phyloP scores from a whole-genome alignment of 2,888 invertebrate species.

The Drosophila nr. perissopoda region DNA sequence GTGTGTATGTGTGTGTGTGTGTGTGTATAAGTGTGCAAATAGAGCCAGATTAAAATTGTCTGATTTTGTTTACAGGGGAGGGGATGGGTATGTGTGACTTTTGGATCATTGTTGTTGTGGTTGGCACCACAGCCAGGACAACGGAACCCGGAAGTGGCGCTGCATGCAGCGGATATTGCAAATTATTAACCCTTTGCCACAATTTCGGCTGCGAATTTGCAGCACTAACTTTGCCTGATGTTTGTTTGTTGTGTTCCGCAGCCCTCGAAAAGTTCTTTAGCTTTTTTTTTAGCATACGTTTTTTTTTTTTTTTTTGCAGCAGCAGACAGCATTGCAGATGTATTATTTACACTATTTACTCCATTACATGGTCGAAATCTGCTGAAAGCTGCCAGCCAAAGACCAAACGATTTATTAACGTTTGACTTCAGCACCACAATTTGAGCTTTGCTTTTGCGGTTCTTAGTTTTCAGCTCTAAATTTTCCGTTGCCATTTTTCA shows the following conservation, averaged over 20 bases:
- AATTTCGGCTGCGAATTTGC: constrained; percentile 47
- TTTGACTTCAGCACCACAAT: constrained; percentile 57
- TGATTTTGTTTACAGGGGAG: constrained; percentile 29
- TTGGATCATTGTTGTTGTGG: constrained; percentile 40
- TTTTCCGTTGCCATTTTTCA: neutral
- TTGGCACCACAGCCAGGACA: constrained; percentile 47
- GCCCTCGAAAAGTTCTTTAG: constrained; percentile 26
- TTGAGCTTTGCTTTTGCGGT: constrained; percentile 55
- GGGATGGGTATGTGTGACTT: constrained; percentile 24
- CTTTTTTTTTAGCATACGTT: constrained; percentile 1
- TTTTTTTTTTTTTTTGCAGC: neutral
- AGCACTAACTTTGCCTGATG: constrained; percentile 32
- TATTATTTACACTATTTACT: constrained; percentile 26
- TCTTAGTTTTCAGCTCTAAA: neutral
- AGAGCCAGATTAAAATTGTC: constrained; percentile 32
- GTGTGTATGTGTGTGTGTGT: constrained; percentile 1
- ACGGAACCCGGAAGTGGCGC: constrained; percentile 70
- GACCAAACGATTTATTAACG: constrained; percentile 77
- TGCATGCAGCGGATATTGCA: constrained; percentile 77
- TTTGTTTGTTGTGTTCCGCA: constrained; percentile 10
- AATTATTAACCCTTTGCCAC: constrained; percentile 79
- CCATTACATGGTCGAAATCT: constrained; percentile 28
- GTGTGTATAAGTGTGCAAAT: constrained; percentile 12
- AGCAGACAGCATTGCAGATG: constrained; percentile 28
- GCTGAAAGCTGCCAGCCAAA: constrained; percentile 19